These are phyloP conservation scores for Caenorhabditis wallacei DNA, from an alignment of 2,888 invertebrate species.

Conservation along the genomic window DNA sequence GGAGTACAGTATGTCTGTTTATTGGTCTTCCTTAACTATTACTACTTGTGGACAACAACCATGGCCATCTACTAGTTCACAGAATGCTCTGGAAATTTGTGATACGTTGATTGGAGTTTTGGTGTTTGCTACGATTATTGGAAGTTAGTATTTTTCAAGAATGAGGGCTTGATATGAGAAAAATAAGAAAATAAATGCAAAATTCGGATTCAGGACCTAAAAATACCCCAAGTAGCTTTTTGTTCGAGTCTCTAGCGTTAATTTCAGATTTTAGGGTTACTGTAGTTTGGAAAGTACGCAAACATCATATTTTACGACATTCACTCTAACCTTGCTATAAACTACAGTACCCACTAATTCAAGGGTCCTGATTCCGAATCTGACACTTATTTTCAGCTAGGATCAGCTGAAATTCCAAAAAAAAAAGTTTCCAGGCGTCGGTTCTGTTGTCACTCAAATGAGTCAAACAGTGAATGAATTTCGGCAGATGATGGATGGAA, in stretches of 20 bases:
- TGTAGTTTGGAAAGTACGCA: not conserved
- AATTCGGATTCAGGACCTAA: too few species aligned
- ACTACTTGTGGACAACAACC: slow-evolving; percentile 82
- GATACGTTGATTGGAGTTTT: slow-evolving; percentile 81
- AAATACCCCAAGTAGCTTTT: too few species aligned
- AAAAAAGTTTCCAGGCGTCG: slow-evolving; percentile 65
- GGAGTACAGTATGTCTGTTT: slow-evolving; percentile 80
- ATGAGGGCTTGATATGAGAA: too few species aligned
- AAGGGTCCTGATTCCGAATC: too few species aligned
- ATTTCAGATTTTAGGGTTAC: not conserved
- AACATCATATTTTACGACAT: not conserved
- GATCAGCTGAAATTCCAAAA: slow-evolving; percentile 17
- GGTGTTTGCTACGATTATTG: slow-evolving; percentile 82
- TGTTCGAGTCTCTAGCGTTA: too few species aligned
- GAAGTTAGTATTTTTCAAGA: slow-evolving; percentile 51
- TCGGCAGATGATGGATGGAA: slow-evolving; percentile 79
- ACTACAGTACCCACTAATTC: too few species aligned
- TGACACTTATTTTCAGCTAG: not conserved
- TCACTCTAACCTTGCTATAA: too few species aligned
- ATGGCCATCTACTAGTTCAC: slow-evolving; percentile 78
- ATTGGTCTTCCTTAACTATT: slow-evolving; percentile 81
- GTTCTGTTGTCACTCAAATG: slow-evolving; percentile 76
- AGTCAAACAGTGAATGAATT: slow-evolving; percentile 77
- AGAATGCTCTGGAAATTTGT: slow-evolving; percentile 79
- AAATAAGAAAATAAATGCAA: too few species aligned